Conservation (phyloP, 1,140 invertebrate species). For the Bombus confusus region DNA sequence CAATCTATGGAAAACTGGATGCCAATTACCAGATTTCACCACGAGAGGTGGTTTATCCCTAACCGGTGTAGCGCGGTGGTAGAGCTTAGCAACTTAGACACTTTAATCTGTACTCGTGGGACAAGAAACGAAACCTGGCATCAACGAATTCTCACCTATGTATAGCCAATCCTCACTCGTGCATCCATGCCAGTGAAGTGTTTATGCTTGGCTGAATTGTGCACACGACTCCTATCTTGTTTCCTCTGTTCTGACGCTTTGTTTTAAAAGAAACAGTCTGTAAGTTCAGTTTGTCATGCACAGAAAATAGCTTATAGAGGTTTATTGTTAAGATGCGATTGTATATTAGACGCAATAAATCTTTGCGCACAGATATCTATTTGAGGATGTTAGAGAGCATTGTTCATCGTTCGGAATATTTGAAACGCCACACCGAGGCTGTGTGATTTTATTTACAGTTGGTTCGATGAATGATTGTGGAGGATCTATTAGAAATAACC, state of each 20-base stretch:
- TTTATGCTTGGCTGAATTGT: constrained; percentile 7
- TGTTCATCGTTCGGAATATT: too few relatives aligned
- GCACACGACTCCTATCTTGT: background rate
- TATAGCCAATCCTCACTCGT: background rate
- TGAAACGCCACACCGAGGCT: background rate
- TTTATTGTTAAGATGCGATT: background rate
- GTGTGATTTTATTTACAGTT: background rate
- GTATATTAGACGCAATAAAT: background rate
- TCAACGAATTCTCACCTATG: background rate
- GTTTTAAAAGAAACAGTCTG: background rate
- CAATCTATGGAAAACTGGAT: background rate
- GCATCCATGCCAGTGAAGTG: background rate
- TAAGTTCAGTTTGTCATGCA: background rate
- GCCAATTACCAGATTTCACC: background rate
- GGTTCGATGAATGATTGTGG: background rate
- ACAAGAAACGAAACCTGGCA: constrained; percentile 17
- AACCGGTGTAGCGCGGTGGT: background rate
- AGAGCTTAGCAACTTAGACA: background rate
- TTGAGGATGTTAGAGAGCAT: background rate
- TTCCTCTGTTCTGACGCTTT: background rate
- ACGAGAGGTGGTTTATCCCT: background rate
- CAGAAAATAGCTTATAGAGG: background rate
- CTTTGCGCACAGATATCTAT: background rate
- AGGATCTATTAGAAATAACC: background rate
- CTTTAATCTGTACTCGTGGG: background rate